Conservation (phyloP, 2,888 invertebrate species). For the Cartodere bifasciata region DNA sequence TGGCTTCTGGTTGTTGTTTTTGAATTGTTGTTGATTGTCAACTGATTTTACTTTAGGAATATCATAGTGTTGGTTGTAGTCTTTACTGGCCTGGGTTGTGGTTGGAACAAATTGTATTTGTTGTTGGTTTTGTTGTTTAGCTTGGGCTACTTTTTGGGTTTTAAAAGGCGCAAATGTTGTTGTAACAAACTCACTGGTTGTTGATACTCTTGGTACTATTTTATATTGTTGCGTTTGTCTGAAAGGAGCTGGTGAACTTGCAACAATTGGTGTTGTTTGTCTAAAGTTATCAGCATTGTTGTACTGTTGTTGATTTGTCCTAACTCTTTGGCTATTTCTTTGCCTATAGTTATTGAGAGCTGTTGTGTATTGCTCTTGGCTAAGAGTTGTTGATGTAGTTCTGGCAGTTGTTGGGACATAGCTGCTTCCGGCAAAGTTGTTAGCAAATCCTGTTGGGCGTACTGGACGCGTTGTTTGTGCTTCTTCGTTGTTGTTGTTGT, state of each 20-base stretch:
- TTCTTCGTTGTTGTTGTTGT: constrained; percentile 24
- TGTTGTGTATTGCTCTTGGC: constrained; percentile 24
- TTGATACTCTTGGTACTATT: constrained; percentile 15
- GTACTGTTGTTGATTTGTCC: constrained; percentile 18
- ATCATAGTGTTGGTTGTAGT: constrained; percentile 14
- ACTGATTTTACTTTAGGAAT: constrained; percentile 11
- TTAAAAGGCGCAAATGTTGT: no score
- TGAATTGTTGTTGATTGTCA: not conserved
- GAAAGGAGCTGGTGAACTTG: constrained; percentile 34
- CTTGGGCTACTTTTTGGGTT: constrained; percentile 14
- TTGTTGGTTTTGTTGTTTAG: constrained; percentile 13
- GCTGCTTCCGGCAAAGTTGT: constrained; percentile 37
- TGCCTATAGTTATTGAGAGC: constrained; percentile 19
- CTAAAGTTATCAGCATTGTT: constrained; percentile 25
- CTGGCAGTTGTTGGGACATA: constrained; percentile 37
- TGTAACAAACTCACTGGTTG: constrained; percentile 10
- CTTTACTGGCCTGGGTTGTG: constrained; percentile 17
- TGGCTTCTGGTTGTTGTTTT: constrained; percentile 2
- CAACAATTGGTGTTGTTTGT: constrained; percentile 22
- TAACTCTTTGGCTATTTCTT: constrained; percentile 14
- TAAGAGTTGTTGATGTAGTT: constrained; percentile 25
- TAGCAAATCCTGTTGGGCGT: constrained; percentile 30
- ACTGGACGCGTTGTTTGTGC: constrained; percentile 28
- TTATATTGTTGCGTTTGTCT: constrained; percentile 27
- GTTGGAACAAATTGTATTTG: constrained; percentile 8